Evolutionary conservation across 2,888 invertebrate species (phyloP).

Genomic region (Chrysolina americana): DNA sequence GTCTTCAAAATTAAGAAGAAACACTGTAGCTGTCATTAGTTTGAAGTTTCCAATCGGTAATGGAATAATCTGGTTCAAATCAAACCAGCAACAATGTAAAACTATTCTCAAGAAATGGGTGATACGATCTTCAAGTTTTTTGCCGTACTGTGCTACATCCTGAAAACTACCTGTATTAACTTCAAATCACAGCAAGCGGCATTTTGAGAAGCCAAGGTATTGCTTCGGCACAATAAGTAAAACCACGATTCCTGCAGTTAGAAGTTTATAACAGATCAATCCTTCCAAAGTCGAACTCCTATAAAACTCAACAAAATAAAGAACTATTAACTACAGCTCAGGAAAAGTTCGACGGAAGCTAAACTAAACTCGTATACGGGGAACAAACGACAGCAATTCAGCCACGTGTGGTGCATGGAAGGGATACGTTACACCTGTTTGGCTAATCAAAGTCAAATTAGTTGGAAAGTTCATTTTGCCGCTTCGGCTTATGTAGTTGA

Average conservation of each 20-base stretch:
- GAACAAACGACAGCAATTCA: constrained; percentile 55
- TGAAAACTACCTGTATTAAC: background rate
- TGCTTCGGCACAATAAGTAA: constrained; percentile 33
- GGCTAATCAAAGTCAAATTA: constrained; percentile 48
- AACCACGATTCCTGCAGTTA: constrained; percentile 46
- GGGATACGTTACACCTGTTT: constrained; percentile 56
- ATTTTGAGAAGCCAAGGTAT: constrained; percentile 26
- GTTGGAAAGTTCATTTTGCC: constrained; percentile 38
- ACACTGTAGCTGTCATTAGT: too few relatives aligned
- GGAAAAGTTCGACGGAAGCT: constrained; percentile 60
- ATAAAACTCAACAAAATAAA: constrained; percentile 64
- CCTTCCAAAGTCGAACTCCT: constrained; percentile 56
- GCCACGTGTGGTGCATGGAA: constrained; percentile 61
- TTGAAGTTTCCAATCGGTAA: too few relatives aligned
- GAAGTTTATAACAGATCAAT: constrained; percentile 63
- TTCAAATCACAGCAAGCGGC: background rate
- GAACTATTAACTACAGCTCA: constrained; percentile 64
- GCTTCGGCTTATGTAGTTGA: constrained; percentile 34
- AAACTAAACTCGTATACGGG: constrained; percentile 58
- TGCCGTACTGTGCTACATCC: too few relatives aligned
- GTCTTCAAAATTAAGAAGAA: too few relatives aligned
- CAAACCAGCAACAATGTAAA: too few relatives aligned
- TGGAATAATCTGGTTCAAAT: too few relatives aligned
- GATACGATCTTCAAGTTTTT: too few relatives aligned
- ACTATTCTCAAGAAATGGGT: too few relatives aligned